Evolutionary conservation across 2,888 invertebrate species (phyloP).

Genomic region (Ichneumoninae sp.): DNA sequence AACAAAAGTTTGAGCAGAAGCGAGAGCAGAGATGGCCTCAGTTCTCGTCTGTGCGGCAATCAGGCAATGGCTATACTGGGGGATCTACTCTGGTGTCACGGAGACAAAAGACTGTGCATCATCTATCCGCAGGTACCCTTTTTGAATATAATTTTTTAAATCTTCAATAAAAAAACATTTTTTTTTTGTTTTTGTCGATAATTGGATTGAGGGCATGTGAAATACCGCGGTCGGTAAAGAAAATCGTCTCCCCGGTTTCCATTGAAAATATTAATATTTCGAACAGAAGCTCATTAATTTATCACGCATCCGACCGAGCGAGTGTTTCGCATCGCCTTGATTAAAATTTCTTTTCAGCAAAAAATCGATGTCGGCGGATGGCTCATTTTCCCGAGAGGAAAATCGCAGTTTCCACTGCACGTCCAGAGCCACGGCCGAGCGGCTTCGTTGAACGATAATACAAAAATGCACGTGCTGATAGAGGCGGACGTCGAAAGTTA

Average conservation of each 20-base stretch:
- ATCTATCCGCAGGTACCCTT: slow-evolving; percentile 86
- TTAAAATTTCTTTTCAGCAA: slow-evolving; percentile 80
- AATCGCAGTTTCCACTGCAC: slow-evolving; percentile 83
- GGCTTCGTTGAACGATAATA: slow-evolving; percentile 70
- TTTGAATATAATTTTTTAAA: not conserved
- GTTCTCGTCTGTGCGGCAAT: slow-evolving; percentile 86
- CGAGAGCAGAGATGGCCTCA: slow-evolving; percentile 78
- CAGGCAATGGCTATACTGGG: slow-evolving; percentile 87
- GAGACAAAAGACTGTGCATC: slow-evolving; percentile 86
- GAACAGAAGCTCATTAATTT: not conserved
- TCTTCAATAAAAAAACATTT: too few relatives aligned
- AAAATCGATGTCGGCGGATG: slow-evolving; percentile 84
- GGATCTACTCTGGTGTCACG: slow-evolving; percentile 87
- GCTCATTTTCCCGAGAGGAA: slow-evolving; percentile 82
- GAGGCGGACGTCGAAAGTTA: slow-evolving; percentile 81
- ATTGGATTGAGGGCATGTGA: not conserved
- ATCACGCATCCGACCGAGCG: not conserved
- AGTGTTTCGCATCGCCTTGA: not conserved
- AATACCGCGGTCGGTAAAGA: not conserved
- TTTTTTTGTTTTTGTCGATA: not conserved
- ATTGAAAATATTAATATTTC: not conserved
- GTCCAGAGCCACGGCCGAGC: slow-evolving; percentile 76
- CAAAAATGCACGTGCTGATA: slow-evolving; percentile 81
- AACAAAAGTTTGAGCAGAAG: slow-evolving; percentile 61
- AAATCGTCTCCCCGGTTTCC: not conserved